A percentile compares a stretch with the other conserved stretches of the same genome.
Evolutionary conservation across 1,140 invertebrate species (phyloP).

Genomic region (Nomia melanderi): DNA sequence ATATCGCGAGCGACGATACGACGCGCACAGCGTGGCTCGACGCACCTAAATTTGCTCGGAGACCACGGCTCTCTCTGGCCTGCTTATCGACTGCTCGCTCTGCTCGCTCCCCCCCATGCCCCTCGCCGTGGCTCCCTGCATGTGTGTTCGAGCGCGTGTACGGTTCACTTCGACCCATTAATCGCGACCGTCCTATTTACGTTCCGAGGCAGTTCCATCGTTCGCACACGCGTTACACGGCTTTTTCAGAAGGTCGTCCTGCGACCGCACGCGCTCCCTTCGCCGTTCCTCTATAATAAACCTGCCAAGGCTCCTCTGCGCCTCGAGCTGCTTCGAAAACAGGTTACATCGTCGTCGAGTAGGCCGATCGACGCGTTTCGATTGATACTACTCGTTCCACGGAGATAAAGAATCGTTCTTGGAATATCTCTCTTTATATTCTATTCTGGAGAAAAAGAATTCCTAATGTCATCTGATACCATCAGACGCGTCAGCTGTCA

Average conservation of each 20-base stretch:
- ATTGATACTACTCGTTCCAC: no score
- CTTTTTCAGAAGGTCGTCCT: neutral
- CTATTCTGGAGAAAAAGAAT: no score
- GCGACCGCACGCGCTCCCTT: neutral
- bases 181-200: constrained; percentile 28
- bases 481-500: no score
- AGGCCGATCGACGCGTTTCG: no score
- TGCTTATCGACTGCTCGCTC: constrained; percentile 21
- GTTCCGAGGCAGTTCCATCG: neutral
- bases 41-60: constrained; percentile 11
- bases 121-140: no score
- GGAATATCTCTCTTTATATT: no score
- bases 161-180: constrained; percentile 20
- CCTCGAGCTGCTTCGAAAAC: no score
- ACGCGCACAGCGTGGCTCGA: neutral
- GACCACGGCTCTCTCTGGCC: neutral
- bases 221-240: neutral
- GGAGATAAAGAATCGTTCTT: no score
- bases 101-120: neutral
- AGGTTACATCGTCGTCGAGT: no score
- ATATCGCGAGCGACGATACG: neutral
- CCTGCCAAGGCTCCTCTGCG: neutral
- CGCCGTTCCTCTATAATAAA: no score
- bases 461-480: no score
- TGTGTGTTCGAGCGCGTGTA: neutral